Base-by-base conservation (phyloP, 2,113 vertebrate genomes). In the Callionymus lyra region DNA sequence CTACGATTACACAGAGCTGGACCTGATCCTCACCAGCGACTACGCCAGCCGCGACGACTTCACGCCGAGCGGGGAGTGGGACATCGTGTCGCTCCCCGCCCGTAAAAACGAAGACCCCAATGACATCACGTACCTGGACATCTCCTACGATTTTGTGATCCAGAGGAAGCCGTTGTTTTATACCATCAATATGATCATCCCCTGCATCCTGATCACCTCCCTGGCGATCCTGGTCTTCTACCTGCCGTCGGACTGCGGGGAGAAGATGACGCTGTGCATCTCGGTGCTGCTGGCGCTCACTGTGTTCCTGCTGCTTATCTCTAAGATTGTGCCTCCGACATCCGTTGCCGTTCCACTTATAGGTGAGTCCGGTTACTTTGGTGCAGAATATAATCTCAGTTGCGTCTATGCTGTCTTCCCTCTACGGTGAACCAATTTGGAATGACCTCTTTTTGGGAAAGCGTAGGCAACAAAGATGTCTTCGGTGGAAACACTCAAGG, bases 301-400 rank as follows among this genome's bases (percentile, higher is more conserved):
- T 43, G 86, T 88, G 56, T 88, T 88, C 69, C 74, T 88, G 50
- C 74, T 87, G 54, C 81, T 88, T n/a, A 87, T 87, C 48, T 88
- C 85, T 6, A 88, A 88, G 72, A 88, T 87, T 6, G 86, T 88
- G 10, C 86, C 86, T 1, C 86, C 86, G 10, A 87, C 86, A 16
- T 88, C 86, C 8, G 67, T 87, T 4, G 86, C 86, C 5, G 86
- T 88, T 33, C 86, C 86, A 3, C 83, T 88, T 12, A 86, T 88
- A 47, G 86, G 80, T 82, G 34, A 67, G 76, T 76, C 11, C 12
- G 36, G 1, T 11, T 14, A 12, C 31, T 1, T 38, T 31, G 9
- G 6, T 31, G 4, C 12, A 16, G 10, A 9, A 13, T 12, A 38
- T 12, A 4, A 27, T 27, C 8, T 27, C 8, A 5, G 4, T 8